Evolutionary conservation across 2,797 vertebrate species (phyloP).

Genomic region (Rhinichthys osculus): DNA sequence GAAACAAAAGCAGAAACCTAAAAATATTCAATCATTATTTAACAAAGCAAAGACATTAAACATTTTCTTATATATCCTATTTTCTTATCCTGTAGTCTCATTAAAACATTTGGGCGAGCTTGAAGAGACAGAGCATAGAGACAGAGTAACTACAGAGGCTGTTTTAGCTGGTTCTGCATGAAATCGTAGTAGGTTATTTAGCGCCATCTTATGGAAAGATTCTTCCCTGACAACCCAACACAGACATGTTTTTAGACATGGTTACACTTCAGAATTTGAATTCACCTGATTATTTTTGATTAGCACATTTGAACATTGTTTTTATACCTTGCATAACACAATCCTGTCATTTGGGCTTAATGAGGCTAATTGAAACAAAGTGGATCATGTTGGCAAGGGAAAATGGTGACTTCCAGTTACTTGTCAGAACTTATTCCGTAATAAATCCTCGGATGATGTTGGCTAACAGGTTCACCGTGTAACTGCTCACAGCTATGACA

Average conservation of each 20-base stretch:
- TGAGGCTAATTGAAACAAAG: neutral
- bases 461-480: neutral
- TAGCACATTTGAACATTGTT: neutral
- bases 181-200: neutral
- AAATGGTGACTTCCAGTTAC: neutral
- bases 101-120: neutral
- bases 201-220: slow-evolving; percentile 29
- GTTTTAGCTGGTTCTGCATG: neutral
- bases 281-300: neutral
- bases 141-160: neutral
- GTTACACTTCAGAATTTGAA: neutral
- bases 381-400: neutral
- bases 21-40: neutral
- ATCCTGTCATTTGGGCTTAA: neutral
- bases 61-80: neutral
- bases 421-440: slow-evolving; percentile 9
- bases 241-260: neutral
- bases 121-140: neutral
- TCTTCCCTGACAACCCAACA: neutral
- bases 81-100: neutral
- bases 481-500: slow-evolving; percentile 12
- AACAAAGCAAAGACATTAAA: neutral
- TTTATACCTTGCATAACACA: slow-evolving; percentile 17
- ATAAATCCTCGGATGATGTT: neutral
- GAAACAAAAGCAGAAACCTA: neutral